Percentiles rank a stretch among this genome's conserved stretches.
Conservation (phyloP, 1,140 invertebrate genomes). For the Manduca sexta region DNA sequence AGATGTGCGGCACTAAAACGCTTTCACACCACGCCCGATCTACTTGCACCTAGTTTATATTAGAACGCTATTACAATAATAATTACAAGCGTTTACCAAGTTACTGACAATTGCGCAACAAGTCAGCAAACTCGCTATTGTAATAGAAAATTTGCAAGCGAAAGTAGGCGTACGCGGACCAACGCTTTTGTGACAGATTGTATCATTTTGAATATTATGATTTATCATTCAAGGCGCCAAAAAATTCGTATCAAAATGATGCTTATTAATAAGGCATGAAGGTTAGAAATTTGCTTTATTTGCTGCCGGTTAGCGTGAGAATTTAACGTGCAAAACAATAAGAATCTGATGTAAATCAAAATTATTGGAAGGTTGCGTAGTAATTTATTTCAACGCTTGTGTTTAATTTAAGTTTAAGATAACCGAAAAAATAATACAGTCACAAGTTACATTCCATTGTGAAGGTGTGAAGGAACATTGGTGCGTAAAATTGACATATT, state of each 20-base stretch:
- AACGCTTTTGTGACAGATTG: conserved; percentile 16
- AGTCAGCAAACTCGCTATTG: conserved; percentile 17
- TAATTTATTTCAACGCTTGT: too few relatives aligned
- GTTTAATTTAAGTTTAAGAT: too few relatives aligned
- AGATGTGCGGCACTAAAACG: conserved; percentile 6
- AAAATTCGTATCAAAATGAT: background rate
- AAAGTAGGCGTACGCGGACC: conserved; percentile 34
- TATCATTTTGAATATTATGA: conserved; percentile 7
- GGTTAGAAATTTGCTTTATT: background rate
- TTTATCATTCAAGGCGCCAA: background rate
- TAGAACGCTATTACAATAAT: conserved; percentile 53
- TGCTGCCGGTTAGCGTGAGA: background rate
- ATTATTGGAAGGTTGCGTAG: too few relatives aligned
- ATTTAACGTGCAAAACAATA: too few relatives aligned
- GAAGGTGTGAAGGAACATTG: too few relatives aligned
- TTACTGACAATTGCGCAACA: conserved; percentile 32
- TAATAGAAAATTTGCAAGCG: conserved; percentile 49
- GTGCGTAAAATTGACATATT: too few relatives aligned
- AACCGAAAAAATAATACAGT: too few relatives aligned
- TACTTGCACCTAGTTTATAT: conserved; percentile 32
- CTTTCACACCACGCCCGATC: conserved; percentile 23
- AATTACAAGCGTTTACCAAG: conserved; percentile 39
- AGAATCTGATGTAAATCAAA: too few relatives aligned
- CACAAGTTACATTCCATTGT: too few relatives aligned
- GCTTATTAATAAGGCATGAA: background rate